A percentile compares a stretch with the other conserved stretches of the same genome.
phyloP scores from a whole-genome alignment of 2,797 vertebrate genomes.

The Danio jaintianensis region DNA sequence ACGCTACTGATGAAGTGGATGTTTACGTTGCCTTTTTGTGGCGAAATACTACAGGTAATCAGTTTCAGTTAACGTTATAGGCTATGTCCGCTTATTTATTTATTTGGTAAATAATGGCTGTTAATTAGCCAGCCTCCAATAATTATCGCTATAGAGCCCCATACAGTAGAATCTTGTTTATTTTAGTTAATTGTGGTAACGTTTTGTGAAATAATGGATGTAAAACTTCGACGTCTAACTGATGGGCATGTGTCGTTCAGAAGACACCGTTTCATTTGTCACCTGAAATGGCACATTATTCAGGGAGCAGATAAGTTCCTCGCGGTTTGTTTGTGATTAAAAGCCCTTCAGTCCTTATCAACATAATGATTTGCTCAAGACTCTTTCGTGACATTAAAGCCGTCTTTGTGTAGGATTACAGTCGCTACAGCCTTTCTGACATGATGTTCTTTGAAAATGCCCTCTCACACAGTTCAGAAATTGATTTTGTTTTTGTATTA shows the following conservation, averaged over 20 bases:
- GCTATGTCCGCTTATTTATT: too few species aligned
- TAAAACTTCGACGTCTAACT: background rate
- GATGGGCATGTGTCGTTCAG: background rate
- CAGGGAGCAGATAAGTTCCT: constrained; percentile 1
- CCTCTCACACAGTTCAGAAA: constrained; percentile 9
- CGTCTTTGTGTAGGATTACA: constrained; percentile 1
- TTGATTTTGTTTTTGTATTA: background rate
- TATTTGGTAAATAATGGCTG: too few species aligned
- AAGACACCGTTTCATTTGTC: constrained; percentile 4
- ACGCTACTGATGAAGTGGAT: too few species aligned
- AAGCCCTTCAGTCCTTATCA: constrained; percentile 29
- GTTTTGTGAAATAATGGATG: background rate
- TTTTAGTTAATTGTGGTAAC: background rate
- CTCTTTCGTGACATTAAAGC: background rate
- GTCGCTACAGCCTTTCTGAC: background rate
- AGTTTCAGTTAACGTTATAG: too few species aligned
- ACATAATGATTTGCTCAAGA: constrained; percentile 30
- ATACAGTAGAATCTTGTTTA: too few species aligned
- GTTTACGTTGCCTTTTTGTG: too few species aligned
- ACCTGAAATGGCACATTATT: constrained; percentile 1
- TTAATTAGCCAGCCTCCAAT: too few species aligned
- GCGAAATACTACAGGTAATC: too few species aligned
- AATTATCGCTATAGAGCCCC: too few species aligned
- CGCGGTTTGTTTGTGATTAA: background rate
- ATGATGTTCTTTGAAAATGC: constrained; percentile 25